Base-by-base conservation (phyloP, 1,140 invertebrate genomes). In the Acromyrmex charruanus region DNA sequence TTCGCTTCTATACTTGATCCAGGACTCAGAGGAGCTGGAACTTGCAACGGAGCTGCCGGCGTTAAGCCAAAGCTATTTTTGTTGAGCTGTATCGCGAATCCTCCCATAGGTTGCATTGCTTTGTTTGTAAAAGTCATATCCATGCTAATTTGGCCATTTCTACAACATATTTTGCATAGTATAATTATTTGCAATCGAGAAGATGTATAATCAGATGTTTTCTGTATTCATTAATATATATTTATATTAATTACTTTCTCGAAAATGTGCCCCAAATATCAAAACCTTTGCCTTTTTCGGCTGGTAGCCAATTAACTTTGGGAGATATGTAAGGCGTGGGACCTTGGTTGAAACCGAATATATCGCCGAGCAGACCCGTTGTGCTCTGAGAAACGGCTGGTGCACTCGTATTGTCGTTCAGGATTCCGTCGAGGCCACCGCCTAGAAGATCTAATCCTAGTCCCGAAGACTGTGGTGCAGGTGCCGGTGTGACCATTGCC, bases 41-140 rank as follows among this genome's bases (percentile, higher is more conserved):
- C 97, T 92, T 98, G 97, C 77, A 99, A 94, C 0, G 98, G 97
- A 53, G 97, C 96, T 7, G 97, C 97, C 65, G 99, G 99, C 89
- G 97, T 97, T 71, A 99, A 94, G 58, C 99, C 99, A 96, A 99
- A 99, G 95, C 99, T 99, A 95, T 99, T 99, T 96, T 99, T 99
- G 95, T 99, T 99, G 88, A 99, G 97, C 94, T 99, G 99, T 94
- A 99, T 98, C 44, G 99, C 99, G 96, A 99, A 99, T 10, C 97
- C 98, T 89, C 96, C 97, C 98, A 99, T 99, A 18, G 99, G 97
- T 93, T 99, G 99, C 98, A 99, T 99, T 2, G 99, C 99, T 96
- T 99, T 99, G 95, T 99, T 99, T 58, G 97, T 98, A 91, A 99
- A 98, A 0, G 98, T 99, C 96, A 99, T 97, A 92, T 99, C 99